phyloP scores from a whole-genome alignment of 2,797 vertebrate genomes.

The Hyperoplus immaculatus region DNA sequence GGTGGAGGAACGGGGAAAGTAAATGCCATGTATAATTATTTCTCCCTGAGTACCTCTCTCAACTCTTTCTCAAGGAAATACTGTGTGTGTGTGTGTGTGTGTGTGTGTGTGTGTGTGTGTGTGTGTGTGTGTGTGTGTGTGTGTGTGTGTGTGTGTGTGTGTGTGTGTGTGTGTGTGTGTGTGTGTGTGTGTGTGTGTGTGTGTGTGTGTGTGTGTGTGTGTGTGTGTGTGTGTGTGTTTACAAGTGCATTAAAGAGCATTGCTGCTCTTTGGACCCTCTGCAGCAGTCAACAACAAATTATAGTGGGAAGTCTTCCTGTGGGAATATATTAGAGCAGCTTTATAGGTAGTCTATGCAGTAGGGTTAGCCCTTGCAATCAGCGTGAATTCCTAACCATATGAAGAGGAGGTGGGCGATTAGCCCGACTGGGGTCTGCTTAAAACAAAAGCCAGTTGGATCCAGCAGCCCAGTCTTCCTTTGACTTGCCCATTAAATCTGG shows the following conservation, averaged over 20 bases:
- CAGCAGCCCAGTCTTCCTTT: constrained; percentile 14
- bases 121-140: constrained; percentile 38
- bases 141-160: constrained; percentile 5
- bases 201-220: constrained; percentile 48
- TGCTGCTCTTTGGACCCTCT: constrained; percentile 73
- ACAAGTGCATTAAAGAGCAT: constrained; percentile 70
- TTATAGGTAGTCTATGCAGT: constrained; percentile 61
- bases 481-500: constrained; percentile 52
- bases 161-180: constrained; percentile 35
- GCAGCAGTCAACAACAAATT: constrained; percentile 77
- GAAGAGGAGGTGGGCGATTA: constrained; percentile 61
- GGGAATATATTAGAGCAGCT: constrained; percentile 74
- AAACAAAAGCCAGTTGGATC: constrained; percentile 49
- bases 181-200: constrained; percentile 44
- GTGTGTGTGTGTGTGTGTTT: constrained; percentile 59
- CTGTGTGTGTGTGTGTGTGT: constrained; percentile 11
- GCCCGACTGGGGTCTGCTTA: constrained; percentile 46
- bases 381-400: constrained; percentile 49
- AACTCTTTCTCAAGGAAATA: constrained; percentile 61
- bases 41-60: constrained; percentile 59
- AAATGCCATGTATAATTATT: constrained; percentile 78
- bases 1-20: constrained; percentile 65
- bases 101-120: constrained; percentile 25
- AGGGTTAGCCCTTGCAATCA: constrained; percentile 56
- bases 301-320: constrained; percentile 73